Evolutionary conservation across 2,113 vertebrate genomes (phyloP).

Genomic region (Addax nasomaculatus): DNA sequence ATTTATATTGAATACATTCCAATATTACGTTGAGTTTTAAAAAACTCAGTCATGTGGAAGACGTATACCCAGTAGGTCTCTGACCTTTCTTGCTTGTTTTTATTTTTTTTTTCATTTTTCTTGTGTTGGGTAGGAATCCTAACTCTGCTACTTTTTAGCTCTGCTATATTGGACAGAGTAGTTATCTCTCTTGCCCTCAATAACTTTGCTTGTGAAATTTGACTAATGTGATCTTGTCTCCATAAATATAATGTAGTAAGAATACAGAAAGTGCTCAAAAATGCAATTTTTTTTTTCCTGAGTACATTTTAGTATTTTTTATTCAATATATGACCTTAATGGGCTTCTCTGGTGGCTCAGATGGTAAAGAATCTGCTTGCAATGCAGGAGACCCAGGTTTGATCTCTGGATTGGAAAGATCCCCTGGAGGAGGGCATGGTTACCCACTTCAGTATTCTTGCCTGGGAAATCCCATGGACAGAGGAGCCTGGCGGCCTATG

Average conservation of each 20-base stretch:
- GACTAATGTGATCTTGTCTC: background rate
- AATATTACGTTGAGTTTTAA: background rate
- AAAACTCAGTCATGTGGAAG: background rate
- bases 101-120: background rate
- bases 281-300: background rate
- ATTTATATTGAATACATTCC: background rate
- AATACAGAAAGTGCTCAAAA: background rate
- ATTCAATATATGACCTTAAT: background rate
- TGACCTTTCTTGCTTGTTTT: background rate
- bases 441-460: background rate
- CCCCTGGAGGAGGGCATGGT: background rate
- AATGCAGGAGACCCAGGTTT: background rate
- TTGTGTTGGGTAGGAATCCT: background rate
- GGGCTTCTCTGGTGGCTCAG: background rate
- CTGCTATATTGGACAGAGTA: background rate
- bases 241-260: background rate
- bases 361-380: background rate
- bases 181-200: background rate
- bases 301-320: background rate
- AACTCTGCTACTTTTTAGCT: background rate
- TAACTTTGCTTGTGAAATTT: background rate
- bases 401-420: background rate
- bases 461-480: background rate
- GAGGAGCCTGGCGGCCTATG: background rate
- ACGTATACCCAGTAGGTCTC: background rate